Evolutionary conservation across 2,888 invertebrate species (phyloP), one percentile per base, ranked within the genome.

Genomic region (Xanthostigma xanthostigma): DNA sequence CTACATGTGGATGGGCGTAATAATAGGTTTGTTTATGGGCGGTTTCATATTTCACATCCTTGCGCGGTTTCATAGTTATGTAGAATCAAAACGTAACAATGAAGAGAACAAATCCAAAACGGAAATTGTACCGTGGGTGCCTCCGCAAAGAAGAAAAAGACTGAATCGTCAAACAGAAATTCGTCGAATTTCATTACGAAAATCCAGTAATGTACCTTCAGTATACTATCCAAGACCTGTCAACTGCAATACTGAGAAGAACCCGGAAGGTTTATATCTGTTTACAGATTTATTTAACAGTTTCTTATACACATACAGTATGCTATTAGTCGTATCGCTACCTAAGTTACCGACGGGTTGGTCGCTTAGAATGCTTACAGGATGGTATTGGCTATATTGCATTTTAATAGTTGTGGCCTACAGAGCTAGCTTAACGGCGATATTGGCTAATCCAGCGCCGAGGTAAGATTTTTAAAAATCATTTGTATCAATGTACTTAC

Each of bases 351-450:
- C 89, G 0, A 72, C 74, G 12, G 84, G 82, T 12, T 89, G 89
- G 88, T 81, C 89, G 0, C 69, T 90, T 40, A 71, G 89, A 36
- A 69, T 89, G 34, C 69, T 90, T 11, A 87, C 88, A 2, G 89
- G 90, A 0, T 89, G 87, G 81, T 90, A 88, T 66, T 90, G 88
- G 88, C 64, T 89, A 2, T 91, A 88, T 61, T 85, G 85, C 59
- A 78, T 88, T 51, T 69, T 89, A 4, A 73, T 89, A 6, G 83
- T 84, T 0, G 85, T 87, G 0, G 77, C 84, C 0, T 91, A 91
- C 62, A 69, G 83, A 58, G 89, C 89, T 0, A 88, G 87, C 57
- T 81, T 90, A 76, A 89, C 88, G 0, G 88, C 89, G 0, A 85
- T 86, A 46, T 67, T 90, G 43, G 85, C 89, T 0, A 83, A 82